phyloP scores from a whole-genome alignment of 2,113 vertebrate species.

The Tamias sibiricus region DNA sequence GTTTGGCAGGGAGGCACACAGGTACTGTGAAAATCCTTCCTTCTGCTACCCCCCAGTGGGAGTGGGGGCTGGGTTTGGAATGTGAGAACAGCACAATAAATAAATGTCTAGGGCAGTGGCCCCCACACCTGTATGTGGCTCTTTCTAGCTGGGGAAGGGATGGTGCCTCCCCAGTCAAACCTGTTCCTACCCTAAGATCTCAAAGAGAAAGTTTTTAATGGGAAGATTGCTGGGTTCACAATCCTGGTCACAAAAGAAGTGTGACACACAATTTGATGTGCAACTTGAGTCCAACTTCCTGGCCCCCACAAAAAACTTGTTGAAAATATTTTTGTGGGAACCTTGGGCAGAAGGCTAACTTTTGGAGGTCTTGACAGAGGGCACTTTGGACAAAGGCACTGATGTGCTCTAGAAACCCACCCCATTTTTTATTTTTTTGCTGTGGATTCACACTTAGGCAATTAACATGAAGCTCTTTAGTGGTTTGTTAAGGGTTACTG shows the following conservation, averaged over 20 bases:
- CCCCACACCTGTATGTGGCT: slow-evolving; percentile 52
- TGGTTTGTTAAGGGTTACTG: neutral
- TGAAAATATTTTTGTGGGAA: neutral
- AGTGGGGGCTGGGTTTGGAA: slow-evolving; percentile 66
- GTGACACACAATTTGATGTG: neutral
- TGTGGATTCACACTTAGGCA: neutral
- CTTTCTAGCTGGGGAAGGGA: neutral
- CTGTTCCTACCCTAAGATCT: neutral
- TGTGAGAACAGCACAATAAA: slow-evolving; percentile 84
- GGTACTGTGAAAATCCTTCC: slow-evolving; percentile 76
- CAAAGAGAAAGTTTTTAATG: neutral
- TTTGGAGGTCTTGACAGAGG: neutral
- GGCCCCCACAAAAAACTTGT: neutral
- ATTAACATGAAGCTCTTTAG: neutral
- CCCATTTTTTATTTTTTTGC: neutral
- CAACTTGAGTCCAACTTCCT: neutral
- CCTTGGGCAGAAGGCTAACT: neutral
- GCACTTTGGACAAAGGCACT: neutral
- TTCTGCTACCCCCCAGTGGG: slow-evolving; percentile 63
- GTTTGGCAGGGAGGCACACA: slow-evolving; percentile 49
- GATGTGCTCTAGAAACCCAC: neutral
- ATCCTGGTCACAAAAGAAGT: neutral
- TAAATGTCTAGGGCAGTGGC: slow-evolving; percentile 76
- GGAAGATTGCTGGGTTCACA: neutral
- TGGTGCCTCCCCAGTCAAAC: neutral